Evolutionary conservation across 2,113 vertebrate genomes (phyloP), one percentile per base, ranked within the genome.

Genomic region (Tetrax tetrax): DNA sequence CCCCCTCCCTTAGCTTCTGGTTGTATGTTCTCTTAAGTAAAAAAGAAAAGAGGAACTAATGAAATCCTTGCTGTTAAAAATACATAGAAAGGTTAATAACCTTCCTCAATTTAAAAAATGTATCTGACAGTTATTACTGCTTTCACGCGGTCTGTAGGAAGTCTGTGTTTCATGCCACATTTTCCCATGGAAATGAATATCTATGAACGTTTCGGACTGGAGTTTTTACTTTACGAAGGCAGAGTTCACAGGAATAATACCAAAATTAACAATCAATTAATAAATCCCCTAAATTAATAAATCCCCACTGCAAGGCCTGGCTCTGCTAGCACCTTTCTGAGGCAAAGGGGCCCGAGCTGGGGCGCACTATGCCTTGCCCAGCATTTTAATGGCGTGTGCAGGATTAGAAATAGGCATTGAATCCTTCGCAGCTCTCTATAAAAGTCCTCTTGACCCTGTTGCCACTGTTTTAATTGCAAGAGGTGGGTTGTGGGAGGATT

Each of bases 401-500:
- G 74, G 56, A 56, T 66, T 64, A 74, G 69, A 75, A 56, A 51
- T 74, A 75, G 81, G 21, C 27, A 19, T 12, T 1, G 1, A 78
- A 70, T 61, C 77, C 43, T 35, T 74, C 15, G 2, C 33, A 29
- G 9, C 25, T 77, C 9, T n/a, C 45, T 77, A 2, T 60, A 8
- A 0, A 72, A 83, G 57, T 47, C 7, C 3, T 87, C 19, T 33
- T 2, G 3, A 35, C 33, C 14, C 47, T 10, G 1, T n/a, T 70
- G 66, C 59, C 1, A 2, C 38, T 80, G 28, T 75, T 91, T 65
- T 65, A 50, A 74, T 51, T 80, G 35, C 56, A 51, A 38, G 38
- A 16, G 89, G n/a, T 0, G 0, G 4, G 37, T 74, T 17, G 27
- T 24, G 24, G 31, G 33, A 61, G n/a, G 47, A 63, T 2, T 22